Evolutionary conservation across 2,888 invertebrate genomes (phyloP).

Genomic region (Lypha dubia): DNA sequence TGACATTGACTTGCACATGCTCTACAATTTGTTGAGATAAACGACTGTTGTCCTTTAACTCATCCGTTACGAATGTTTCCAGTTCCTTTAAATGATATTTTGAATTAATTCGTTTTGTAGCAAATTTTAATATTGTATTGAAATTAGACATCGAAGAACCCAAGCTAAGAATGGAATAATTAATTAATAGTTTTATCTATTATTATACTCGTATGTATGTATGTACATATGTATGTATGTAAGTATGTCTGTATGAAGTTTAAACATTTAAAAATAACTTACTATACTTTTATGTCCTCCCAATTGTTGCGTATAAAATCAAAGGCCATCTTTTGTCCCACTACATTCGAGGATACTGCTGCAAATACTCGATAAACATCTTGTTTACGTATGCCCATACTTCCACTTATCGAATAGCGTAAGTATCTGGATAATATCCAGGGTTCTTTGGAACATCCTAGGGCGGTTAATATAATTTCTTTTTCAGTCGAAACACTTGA

Average conservation of each 20-base stretch:
- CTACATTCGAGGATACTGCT: constrained; percentile 89
- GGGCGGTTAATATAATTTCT: constrained; percentile 88
- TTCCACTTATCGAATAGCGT: constrained; percentile 88
- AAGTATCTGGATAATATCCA: constrained; percentile 90
- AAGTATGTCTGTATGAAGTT: too few relatives aligned
- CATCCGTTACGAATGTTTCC: constrained; percentile 87
- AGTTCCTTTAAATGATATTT: constrained; percentile 90
- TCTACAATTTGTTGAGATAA: constrained; percentile 92
- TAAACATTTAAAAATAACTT: constrained; percentile 84
- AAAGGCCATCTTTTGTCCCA: constrained; percentile 92
- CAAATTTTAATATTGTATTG: constrained; percentile 88
- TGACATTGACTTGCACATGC: constrained; percentile 90
- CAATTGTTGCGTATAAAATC: constrained; percentile 91
- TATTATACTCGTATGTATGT: not conserved
- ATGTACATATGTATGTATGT: not conserved
- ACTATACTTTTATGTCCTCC: constrained; percentile 89
- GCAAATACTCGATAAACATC: constrained; percentile 91
- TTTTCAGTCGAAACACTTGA: constrained; percentile 93
- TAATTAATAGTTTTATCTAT: not conserved
- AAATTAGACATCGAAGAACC: constrained; percentile 89
- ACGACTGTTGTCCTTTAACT: constrained; percentile 88
- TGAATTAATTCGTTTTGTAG: constrained; percentile 89
- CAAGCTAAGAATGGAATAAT: constrained; percentile 84
- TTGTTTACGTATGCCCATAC: constrained; percentile 92
- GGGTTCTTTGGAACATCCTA: constrained; percentile 92